phyloP scores from a whole-genome alignment of 2,797 vertebrate species.

The Loris lydekkerianus region DNA sequence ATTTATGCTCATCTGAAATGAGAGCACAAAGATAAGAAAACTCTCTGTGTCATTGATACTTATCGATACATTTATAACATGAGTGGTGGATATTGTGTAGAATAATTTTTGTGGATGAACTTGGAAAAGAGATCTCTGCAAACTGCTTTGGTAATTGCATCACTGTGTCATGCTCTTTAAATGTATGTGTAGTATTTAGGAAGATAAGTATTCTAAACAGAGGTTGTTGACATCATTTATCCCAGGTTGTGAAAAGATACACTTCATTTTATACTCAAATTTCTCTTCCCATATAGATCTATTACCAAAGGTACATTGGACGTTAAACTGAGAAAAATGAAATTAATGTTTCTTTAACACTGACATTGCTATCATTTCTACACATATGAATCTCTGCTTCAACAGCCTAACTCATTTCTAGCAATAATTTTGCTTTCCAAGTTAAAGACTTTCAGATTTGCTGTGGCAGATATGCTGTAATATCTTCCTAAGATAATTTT shows the following conservation, averaged over 20 bases:
- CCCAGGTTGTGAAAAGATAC: neutral
- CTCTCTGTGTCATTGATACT: neutral
- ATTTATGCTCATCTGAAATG: slow-evolving; percentile 34
- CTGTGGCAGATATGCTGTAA: neutral
- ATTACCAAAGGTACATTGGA: neutral
- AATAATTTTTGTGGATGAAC: slow-evolving; percentile 13
- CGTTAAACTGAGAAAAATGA: neutral
- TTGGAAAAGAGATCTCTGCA: neutral
- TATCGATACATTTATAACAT: neutral
- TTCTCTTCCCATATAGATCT: neutral
- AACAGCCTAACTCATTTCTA: neutral
- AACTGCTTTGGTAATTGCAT: neutral
- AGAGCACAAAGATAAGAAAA: neutral
- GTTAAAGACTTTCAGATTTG: neutral
- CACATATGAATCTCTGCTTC: neutral
- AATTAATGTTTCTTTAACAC: neutral
- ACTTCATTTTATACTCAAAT: neutral
- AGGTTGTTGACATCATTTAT: neutral
- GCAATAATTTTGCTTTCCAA: neutral
- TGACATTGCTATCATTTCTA: neutral
- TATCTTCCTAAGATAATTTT: neutral
- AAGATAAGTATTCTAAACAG: neutral
- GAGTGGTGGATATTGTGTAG: neutral
- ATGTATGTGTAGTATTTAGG: neutral
- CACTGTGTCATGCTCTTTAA: neutral